Percentiles rank a stretch among this genome's conserved stretches.
phyloP scores from a whole-genome alignment of 2,797 vertebrate genomes.

The Acomys russatus region DNA sequence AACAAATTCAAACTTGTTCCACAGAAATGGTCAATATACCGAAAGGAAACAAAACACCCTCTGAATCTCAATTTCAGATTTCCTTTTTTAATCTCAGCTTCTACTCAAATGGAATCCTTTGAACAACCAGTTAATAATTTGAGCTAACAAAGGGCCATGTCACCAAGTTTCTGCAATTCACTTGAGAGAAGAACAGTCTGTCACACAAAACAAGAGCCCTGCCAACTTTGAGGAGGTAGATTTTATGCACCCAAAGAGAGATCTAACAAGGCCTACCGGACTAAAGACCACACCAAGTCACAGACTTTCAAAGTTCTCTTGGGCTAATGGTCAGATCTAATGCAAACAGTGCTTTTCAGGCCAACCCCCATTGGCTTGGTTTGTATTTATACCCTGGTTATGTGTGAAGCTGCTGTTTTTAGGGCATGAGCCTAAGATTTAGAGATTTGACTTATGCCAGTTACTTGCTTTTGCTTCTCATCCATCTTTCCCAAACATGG shows the following conservation, averaged over 20 bases:
- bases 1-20: not conserved
- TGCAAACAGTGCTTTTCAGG: slow-evolving; percentile 58
- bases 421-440: slow-evolving; percentile 44
- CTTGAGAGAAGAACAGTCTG: slow-evolving; percentile 34
- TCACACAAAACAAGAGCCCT: slow-evolving; percentile 63
- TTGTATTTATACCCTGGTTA: slow-evolving; percentile 27
- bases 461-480: slow-evolving; percentile 69
- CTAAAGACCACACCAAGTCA: slow-evolving; percentile 1
- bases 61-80: slow-evolving; percentile 46
- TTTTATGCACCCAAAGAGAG: slow-evolving; percentile 21
- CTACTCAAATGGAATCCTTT: slow-evolving; percentile 25
- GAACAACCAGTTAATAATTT: slow-evolving; percentile 36
- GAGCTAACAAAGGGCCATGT: slow-evolving; percentile 31
- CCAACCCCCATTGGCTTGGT: not conserved
- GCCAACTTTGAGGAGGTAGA: slow-evolving; percentile 28
- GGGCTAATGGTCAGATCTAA: slow-evolving; percentile 42
- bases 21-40: slow-evolving; percentile 33
- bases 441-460: slow-evolving; percentile 14
- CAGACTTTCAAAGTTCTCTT: slow-evolving; percentile 48
- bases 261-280: slow-evolving; percentile 40
- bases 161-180: not conserved
- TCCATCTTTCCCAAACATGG: slow-evolving; percentile 60
- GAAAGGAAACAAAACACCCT: slow-evolving; percentile 50
- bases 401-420: slow-evolving; percentile 41
- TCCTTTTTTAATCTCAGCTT: slow-evolving; percentile 1